Conservation (phyloP, 2,113 vertebrate species). For the Dolichotis patagonum region DNA sequence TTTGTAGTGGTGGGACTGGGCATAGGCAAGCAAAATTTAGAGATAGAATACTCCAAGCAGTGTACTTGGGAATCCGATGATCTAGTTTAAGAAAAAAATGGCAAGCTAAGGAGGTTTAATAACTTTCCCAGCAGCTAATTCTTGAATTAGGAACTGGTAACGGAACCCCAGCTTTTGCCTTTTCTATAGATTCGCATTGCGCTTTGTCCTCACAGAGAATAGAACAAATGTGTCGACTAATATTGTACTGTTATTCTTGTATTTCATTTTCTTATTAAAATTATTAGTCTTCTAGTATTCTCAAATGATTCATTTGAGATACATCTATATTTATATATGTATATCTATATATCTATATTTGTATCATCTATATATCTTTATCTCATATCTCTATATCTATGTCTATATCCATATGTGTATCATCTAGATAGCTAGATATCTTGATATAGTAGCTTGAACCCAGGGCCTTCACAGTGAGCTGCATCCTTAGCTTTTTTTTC, state of each 20-base stretch:
- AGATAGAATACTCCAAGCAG: background rate
- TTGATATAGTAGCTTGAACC: background rate
- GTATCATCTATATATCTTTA: background rate
- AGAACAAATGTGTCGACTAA: background rate
- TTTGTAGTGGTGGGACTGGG: background rate
- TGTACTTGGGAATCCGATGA: background rate
- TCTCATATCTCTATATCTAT: background rate
- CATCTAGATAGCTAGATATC: background rate
- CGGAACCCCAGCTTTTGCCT: fast-evolving
- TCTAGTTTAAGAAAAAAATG: background rate
- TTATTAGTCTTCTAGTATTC: background rate
- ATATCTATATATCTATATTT: background rate
- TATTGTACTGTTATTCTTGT: background rate
- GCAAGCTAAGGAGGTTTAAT: background rate
- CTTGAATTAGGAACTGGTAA: too few species aligned
- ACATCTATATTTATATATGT: background rate
- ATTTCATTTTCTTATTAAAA: constrained; percentile 24
- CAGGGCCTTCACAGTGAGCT: background rate
- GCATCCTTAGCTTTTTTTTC: background rate
- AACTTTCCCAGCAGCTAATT: background rate
- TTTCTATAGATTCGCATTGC: too few species aligned
- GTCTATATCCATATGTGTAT: background rate
- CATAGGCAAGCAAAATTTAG: background rate
- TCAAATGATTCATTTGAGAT: background rate
- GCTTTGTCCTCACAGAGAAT: background rate